A percentile compares a stretch with the other conserved stretches of the same genome.
Conservation (phyloP, 2,113 vertebrate genomes). For the Silurus glanis region DNA sequence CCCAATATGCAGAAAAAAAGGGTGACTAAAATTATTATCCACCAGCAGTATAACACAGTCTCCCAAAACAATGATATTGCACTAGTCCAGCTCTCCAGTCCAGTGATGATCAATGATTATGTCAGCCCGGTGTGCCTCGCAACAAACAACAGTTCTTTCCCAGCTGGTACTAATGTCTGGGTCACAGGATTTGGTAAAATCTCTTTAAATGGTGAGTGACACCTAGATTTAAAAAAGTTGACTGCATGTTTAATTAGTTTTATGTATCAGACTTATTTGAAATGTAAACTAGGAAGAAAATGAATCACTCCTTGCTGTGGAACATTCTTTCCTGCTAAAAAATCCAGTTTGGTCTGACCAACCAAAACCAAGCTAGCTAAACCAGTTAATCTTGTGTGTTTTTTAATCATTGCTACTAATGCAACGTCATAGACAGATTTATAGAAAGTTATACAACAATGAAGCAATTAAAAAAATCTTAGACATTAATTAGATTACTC, state of each 20-base stretch:
- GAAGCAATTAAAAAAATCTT: too few relatives aligned
- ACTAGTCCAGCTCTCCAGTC: slow-evolving; percentile 61
- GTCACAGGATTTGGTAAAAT: slow-evolving; percentile 80
- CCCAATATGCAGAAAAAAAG: accelerated
- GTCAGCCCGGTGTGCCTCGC: slow-evolving; percentile 79
- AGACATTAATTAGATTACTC: neutral
- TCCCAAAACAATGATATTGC: slow-evolving; percentile 71
- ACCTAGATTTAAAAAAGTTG: neutral
- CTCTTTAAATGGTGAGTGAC: neutral
- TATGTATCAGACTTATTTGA: neutral
- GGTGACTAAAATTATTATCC: slow-evolving; percentile 38
- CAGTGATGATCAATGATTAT: slow-evolving; percentile 61
- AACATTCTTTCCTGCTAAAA: neutral
- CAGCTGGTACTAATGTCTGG: slow-evolving; percentile 58
- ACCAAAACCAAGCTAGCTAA: too few relatives aligned
- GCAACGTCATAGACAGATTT: neutral
- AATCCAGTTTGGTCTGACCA: too few relatives aligned
- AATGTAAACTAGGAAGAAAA: neutral
- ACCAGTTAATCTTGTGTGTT: too few relatives aligned
- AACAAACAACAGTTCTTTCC: slow-evolving; percentile 51
- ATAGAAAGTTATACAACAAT: neutral
- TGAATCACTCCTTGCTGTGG: neutral
- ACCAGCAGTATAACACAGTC: slow-evolving; percentile 49
- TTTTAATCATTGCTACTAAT: too few relatives aligned
- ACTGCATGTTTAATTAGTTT: neutral